Evolutionary conservation across 2,888 invertebrate genomes (phyloP), one percentile per base, ranked within the genome.

Genomic region (Brachylomia viminalis): DNA sequence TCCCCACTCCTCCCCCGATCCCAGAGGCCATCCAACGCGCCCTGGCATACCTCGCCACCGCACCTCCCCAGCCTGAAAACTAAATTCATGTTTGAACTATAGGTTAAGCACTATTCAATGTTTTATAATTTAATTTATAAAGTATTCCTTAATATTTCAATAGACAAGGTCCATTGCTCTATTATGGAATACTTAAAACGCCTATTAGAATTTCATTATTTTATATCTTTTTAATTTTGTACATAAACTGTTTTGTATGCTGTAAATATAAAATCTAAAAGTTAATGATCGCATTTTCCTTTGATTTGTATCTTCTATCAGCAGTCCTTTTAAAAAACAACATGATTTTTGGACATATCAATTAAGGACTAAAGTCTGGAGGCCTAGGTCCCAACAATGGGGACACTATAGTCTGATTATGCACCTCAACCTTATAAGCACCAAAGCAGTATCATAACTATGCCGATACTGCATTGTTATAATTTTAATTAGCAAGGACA

Each of bases 1-100:
- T 97, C 2, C 97, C 97, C 52, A 97, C 97, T 1, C 96, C 98
- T 47, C 98, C 98, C 59, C 98, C 98, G 79, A 97, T 98, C 80
- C 98, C 98, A 70, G 97, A 96, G 79, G 97, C 97, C 72, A 98
- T 98, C 88, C 97, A 97, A 89, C 97, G 97, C 74, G 97, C 98
- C 45, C 93, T 98, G 66, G 97, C 97, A 58, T 98, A 97, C 92
- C 96, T 98, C 84, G 98, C 98, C 49, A 97, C 97, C 42, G 97
- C 97, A 65, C 97, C 97, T 27, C 97, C 97, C 42, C 96, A 96
- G 80, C 91, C 94, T 62, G 92, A 94, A 77, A 91, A 91, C 72
- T 88, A 84, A 85, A 72, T 67, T 80, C 72, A 75, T 79, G 81
- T 87, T 84, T 82, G 66, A 79, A 66, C 17, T 27, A 49, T 88